phyloP scores from a whole-genome alignment of 2,888 invertebrate species.

The Drosophila helvetica region DNA sequence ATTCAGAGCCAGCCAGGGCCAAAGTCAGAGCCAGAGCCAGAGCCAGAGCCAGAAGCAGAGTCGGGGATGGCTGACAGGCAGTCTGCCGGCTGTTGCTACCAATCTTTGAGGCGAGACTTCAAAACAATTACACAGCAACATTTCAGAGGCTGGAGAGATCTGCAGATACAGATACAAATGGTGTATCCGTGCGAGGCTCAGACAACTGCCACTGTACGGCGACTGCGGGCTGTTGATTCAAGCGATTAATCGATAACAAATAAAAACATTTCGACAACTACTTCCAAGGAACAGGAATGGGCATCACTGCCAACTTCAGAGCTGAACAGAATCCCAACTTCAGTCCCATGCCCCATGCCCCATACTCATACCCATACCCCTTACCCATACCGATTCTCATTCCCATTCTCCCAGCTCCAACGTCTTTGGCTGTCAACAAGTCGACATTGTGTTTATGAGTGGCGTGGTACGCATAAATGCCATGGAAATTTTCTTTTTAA shows the following conservation, averaged over 20 bases:
- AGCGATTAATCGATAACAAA: conserved; percentile 79
- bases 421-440: conserved; percentile 68
- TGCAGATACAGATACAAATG: conserved; percentile 20
- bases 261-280: conserved; percentile 80
- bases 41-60: conserved; percentile 1
- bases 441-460: conserved; percentile 75
- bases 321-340: conserved; percentile 14
- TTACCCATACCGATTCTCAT: background rate
- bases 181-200: conserved; percentile 20
- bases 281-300: conserved; percentile 65
- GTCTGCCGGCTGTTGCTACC: conserved; percentile 72
- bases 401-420: conserved; percentile 21
- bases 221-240: conserved; percentile 68
- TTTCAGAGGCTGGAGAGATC: conserved; percentile 51
- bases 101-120: conserved; percentile 73
- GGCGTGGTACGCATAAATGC: conserved; percentile 79
- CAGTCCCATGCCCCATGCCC: background rate
- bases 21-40: background rate
- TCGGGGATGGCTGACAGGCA: conserved; percentile 57
- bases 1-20: background rate
- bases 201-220: conserved; percentile 18
- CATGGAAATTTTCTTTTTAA: conserved; percentile 80
- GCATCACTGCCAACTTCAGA: background rate
- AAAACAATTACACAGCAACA: conserved; percentile 79
- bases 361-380: background rate